Evolutionary conservation across 1,140 invertebrate species (phyloP), one percentile per base, ranked within the genome.

Genomic region (Sesamia nonagrioides): DNA sequence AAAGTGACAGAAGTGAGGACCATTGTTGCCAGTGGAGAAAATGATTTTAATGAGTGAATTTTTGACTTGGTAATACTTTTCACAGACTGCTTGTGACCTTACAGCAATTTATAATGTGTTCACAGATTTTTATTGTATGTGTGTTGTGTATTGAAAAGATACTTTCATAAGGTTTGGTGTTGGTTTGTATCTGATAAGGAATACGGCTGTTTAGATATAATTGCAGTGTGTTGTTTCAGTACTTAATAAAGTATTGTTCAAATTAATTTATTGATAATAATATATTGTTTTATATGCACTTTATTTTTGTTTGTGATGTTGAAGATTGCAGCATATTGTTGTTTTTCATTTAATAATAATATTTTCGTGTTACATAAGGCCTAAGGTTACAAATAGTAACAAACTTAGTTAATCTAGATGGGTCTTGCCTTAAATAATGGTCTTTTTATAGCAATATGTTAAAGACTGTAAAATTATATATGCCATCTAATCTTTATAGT

Each of bases 1-100:
- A 87, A 87, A 82, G 60, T 94, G 58, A 89, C 83, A 33, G 91
- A 94, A 83, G 89, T 94, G 72, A 85, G 84, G 68, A 90, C 92
- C 86, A 91, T 87, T 92, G 75, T 86, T 66, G 78, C 86, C 50
- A 85, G 72, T 15, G 81, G 68, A 83, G 85, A 86, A 77, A 89
- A 85, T 82, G 77, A 81, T 71, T 77, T 17, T 81, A 84, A 80
- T 61, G 54, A 78, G 66, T 74, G 48, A 42, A 18, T 74, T 74
- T 54, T 60, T 60, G 61, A 52, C n/a, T 68, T 75, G 21, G 42
- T 42, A 61, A 66, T 69, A 58, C 60, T 80, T 42, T 79, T 71
- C 45, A 61, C 40, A 50, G 74, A 81, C 79, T 84, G 66, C 50
- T 78, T 77, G 81, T 84, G 81, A 77, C 75, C 48, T 40, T 56